Evolutionary conservation across 2,113 vertebrate species (phyloP).

Genomic region (Ammospiza nelsoni): DNA sequence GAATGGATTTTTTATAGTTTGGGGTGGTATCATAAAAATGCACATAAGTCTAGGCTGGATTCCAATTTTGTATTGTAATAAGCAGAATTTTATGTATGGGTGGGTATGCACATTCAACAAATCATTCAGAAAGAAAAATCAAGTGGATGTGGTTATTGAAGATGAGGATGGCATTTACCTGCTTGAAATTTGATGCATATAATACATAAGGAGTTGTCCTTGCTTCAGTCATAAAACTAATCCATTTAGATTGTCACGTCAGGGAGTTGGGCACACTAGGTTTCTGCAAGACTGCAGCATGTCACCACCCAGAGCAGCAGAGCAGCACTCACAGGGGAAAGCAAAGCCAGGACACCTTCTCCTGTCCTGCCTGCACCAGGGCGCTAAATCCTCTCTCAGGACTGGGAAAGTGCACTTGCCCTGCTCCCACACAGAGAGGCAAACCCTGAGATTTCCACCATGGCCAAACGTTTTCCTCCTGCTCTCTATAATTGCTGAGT

Average conservation of each 20-base stretch:
- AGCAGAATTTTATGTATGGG: slow-evolving; percentile 54
- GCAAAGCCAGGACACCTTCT: neutral
- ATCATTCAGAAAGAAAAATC: slow-evolving; percentile 61
- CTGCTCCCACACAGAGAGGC: neutral
- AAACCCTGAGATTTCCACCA: neutral
- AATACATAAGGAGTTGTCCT: slow-evolving; percentile 57
- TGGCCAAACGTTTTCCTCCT: neutral
- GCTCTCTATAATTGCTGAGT: neutral
- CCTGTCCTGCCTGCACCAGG: neutral
- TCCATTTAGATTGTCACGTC: slow-evolving; percentile 51
- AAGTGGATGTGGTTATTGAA: slow-evolving; percentile 61
- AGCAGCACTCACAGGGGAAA: neutral
- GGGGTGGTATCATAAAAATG: slow-evolving; percentile 53
- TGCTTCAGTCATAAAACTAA: slow-evolving; percentile 59
- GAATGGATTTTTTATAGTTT: slow-evolving; percentile 58
- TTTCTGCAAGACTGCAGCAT: neutral
- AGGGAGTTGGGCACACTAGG: neutral
- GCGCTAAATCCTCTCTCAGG: neutral
- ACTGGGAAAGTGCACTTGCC: neutral
- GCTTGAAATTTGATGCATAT: slow-evolving; percentile 63
- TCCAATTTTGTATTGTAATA: slow-evolving; percentile 58
- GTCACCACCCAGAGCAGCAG: neutral
- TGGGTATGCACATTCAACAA: slow-evolving; percentile 44
- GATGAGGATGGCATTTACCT: slow-evolving; percentile 56
- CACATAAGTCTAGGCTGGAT: slow-evolving; percentile 39